Evolutionary conservation across 2,113 vertebrate genomes (phyloP).

Genomic region (Rissa tridactyla): DNA sequence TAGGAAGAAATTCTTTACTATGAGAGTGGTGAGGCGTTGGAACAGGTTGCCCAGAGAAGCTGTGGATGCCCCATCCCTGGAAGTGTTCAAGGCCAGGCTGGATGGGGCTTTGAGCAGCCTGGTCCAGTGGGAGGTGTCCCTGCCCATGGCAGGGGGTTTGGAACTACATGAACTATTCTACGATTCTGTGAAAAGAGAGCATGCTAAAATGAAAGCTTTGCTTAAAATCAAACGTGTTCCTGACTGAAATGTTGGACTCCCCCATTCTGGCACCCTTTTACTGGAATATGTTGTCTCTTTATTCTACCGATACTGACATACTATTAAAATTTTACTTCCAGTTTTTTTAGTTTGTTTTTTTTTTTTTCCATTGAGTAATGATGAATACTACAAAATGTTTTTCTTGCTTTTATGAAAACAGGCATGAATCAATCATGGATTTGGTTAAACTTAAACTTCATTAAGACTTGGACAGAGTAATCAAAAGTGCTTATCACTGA

Average conservation of each 20-base stretch:
- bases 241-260: background rate
- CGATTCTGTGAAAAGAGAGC: background rate
- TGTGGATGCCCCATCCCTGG: no score
- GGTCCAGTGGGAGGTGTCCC: no score
- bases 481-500: background rate
- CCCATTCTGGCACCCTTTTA: background rate
- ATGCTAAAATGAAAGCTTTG: background rate
- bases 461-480: background rate
- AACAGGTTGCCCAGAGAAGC: no score
- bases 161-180: no score
- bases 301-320: background rate
- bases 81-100: no score
- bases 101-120: no score
- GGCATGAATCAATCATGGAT: background rate
- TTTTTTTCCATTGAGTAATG: background rate
- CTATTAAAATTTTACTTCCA: background rate
- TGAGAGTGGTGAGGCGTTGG: no score
- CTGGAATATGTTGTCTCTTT: fast-evolving
- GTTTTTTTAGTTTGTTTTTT: background rate
- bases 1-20: no score
- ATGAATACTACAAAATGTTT: background rate
- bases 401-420: background rate
- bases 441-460: background rate
- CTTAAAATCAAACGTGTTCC: background rate
- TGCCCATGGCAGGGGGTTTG: no score